phyloP scores from a whole-genome alignment of 2,888 invertebrate species.

The Dioctria rufipes region DNA sequence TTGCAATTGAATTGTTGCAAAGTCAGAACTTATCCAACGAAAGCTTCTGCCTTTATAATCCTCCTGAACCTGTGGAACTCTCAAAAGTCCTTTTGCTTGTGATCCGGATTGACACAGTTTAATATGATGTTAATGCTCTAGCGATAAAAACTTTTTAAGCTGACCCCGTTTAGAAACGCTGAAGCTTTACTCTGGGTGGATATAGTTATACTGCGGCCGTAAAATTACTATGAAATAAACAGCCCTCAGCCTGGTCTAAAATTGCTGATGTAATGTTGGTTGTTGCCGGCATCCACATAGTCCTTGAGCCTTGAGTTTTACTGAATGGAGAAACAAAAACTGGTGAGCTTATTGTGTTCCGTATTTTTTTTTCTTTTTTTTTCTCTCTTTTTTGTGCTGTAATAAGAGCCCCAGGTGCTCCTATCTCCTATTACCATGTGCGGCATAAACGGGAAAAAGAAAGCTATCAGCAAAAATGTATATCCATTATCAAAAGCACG shows the following conservation, averaged over 20 bases:
- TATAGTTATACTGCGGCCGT: not conserved
- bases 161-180: constrained; percentile 23
- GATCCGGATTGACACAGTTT: constrained; percentile 33
- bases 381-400: constrained; percentile 17
- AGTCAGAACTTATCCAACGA: constrained; percentile 10
- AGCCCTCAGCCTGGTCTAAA: constrained; percentile 35
- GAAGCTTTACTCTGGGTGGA: not conserved
- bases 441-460: constrained; percentile 8
- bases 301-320: not conserved
- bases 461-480: constrained; percentile 47
- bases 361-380: too few species aligned
- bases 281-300: not conserved
- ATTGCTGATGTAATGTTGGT: constrained; percentile 36
- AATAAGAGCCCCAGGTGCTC: constrained; percentile 29
- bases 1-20: constrained; percentile 41
- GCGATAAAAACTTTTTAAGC: constrained; percentile 47
- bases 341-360: not conserved
- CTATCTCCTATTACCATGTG: constrained; percentile 15
- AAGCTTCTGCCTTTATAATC: constrained; percentile 14
- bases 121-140: constrained; percentile 46
- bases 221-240: constrained; percentile 43
- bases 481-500: constrained; percentile 33
- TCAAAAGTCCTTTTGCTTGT: constrained; percentile 34
- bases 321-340: constrained; percentile 6
- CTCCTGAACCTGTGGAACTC: constrained; percentile 28